Evolutionary conservation across 1,140 invertebrate species (phyloP), one percentile per base, ranked within the genome.

Genomic region (Temnothorax curvispinosus): DNA sequence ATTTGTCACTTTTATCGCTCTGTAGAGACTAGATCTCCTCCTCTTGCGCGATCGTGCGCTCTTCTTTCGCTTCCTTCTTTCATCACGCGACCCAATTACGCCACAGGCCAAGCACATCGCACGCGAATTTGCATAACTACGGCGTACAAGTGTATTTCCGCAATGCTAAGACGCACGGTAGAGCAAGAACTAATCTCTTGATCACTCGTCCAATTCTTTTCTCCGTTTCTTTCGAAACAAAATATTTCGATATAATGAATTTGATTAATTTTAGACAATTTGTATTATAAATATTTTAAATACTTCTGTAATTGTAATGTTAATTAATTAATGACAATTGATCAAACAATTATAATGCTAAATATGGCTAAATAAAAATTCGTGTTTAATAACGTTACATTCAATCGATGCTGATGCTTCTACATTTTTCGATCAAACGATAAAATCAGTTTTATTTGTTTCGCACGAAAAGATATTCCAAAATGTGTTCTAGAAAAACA

Each of bases 41-140:
- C 21, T 81, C 64, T 82, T 82, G 58, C 38, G 52, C 52, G 80
- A 82, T 75, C 54, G 69, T 11, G 38, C 54, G 27, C 52, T 9
- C 54, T n/a, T 84, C 69, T 84, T 62, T 74, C 54, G 54, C 35
- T 84, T 74, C 69, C 80, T 50, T 84, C 69, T 84, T 84, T 84
- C 80, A 56, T 60, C 80, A 84, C 69, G 54, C 41, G 56, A 62
- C 80, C 69, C 27, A 84, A 84, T 84, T 84, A 75, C 80, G 32
- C 80, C 41, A 82, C 18, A 44, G 38, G 69, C 58, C 58, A 84
- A 84, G 71, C 41, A 75, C 62, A 69, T 80, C 77, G 47, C 47
- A 60, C 27, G 8, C 54, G 13, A 81, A 84, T 84, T 84, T 84
- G 44, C 80, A 84, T 84, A 84, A 75, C 69, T 38, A 21, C 27